Evolutionary conservation across 1,140 invertebrate species (phyloP), one percentile per base, ranked within the genome.

Genomic region (Drosophila tropicalis): DNA sequence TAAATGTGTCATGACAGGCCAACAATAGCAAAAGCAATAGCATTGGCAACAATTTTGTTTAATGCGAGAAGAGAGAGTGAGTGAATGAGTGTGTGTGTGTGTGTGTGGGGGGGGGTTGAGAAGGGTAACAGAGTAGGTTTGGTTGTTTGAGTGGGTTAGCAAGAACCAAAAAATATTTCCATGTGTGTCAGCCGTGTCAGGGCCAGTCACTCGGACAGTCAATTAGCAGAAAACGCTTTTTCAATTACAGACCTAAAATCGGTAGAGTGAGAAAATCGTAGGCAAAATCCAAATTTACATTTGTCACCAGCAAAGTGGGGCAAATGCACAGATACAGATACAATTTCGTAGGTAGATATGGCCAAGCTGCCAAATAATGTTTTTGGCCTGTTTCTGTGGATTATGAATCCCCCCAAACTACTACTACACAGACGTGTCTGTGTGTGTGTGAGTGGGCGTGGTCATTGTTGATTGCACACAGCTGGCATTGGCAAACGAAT

Each of bases 261-360:
- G 25, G 25, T 12, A 15, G 55, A 34, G 55, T 29, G 55, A 34
- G 55, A 32, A 34, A 34, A 34, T 57, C 55, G 55, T 32, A 57
- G 55, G 29, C 55, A 29, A 57, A 57, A 57, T 57, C 55, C 55
- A 57, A 57, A 57, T 57, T 57, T 57, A 57, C 55, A 57, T 57
- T 57, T 57, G 55, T 57, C 55, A 57, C 55, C 29, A 57, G 55
- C 29, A 57, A 57, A 57, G 55, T 57, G 55, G 55, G 55, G 25
- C 55, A 57, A 29, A 57, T 6, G 22, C 44, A 51, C 44, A 51
- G 17, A 51, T n/a, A 22, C 9, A 22, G 44, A 51, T 22, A 22
- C 44, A 51, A 51, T 51, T 51, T 19, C 12, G 19, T 5, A 32
- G 22, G 55, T n/a, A 7, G 25, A 15, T 29, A 56, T 29, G 25